Base-by-base conservation (phyloP, 2,797 vertebrate genomes). In the Emys orbicularis region DNA sequence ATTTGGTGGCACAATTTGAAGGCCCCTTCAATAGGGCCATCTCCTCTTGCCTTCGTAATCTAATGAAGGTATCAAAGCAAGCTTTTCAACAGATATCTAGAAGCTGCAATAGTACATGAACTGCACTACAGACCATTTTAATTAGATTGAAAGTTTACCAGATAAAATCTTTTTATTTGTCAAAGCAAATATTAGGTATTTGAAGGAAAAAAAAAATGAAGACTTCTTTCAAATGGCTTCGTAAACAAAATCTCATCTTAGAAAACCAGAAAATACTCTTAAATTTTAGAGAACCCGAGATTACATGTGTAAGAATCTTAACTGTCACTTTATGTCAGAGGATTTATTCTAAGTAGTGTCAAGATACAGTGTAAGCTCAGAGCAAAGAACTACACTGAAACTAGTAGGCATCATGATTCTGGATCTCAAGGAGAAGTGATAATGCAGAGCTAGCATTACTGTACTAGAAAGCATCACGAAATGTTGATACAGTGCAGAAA, bases 231-330 rank as follows among this genome's bases (percentile, higher is more conserved):
- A 54, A 56, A 77, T 23, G n/a, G n/a, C 61, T 41, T 29, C 54
- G 68, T 47, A 89, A 85, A 74, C 56, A 93, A 83, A 74, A 41
- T 49, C 56, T 88, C 76, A 59, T 10, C 47, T 93, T 79, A 81
- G 3, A 81, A 53, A 96, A 77, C 19, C 23, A 89, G 61, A 49
- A 0, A 88, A 50, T 41, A 65, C 49, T 77, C n/a, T 87, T 61
- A 21, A 15, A 83, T 27, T 80, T 90, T 4, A 83, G 16, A 83
- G 15, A 13, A 81, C 47, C 23, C 3, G 76, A 68, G 29, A 84
- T 86, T 49, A 89, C 5, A 4, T 2, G 13, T 12, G 1, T 44
- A n/a, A 87, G 74, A 29, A 44, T 81, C 65, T 79, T 61, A 57
- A 84, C n/a, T 79, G 49, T 3, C 80, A 61, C 25, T 59, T 93